Conservation (phyloP, 2,797 vertebrate species). For the Hyperoplus immaculatus region DNA sequence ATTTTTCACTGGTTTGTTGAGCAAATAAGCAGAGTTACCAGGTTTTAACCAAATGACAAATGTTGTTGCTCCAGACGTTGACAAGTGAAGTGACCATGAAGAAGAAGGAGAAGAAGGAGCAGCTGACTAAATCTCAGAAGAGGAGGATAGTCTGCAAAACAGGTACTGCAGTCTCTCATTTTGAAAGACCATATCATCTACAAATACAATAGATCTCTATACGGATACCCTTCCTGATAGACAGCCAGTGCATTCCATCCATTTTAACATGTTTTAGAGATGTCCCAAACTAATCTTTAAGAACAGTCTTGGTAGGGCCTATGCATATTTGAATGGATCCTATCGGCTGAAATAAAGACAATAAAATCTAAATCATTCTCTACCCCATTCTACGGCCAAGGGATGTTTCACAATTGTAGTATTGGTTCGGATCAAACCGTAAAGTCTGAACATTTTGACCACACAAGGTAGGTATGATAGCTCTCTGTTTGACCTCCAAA, state of each 20-base stretch:
- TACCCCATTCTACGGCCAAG: too few species aligned
- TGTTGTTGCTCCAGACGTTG: conserved; percentile 80
- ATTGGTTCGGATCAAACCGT: too few species aligned
- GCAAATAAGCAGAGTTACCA: background rate
- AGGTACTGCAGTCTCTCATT: conserved; percentile 77
- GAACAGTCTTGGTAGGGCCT: background rate
- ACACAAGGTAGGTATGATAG: background rate
- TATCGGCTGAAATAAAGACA: background rate
- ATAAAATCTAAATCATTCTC: too few species aligned
- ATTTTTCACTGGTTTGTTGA: background rate
- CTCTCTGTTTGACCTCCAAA: background rate
- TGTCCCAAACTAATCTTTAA: background rate
- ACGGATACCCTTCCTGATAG: background rate
- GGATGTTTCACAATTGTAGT: too few species aligned
- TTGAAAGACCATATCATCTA: background rate
- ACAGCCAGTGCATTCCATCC: background rate
- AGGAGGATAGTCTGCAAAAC: conserved; percentile 93
- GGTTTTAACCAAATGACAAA: background rate
- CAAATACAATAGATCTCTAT: background rate
- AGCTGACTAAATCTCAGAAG: conserved; percentile 98
- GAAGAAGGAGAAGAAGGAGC: conserved; percentile 97
- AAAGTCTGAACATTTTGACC: too few species aligned
- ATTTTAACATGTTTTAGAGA: background rate
- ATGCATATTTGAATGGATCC: background rate
- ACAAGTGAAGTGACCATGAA: conserved; percentile 84